Base-by-base conservation (phyloP, 2,113 vertebrate genomes). In the Phyllostomus hastatus region DNA sequence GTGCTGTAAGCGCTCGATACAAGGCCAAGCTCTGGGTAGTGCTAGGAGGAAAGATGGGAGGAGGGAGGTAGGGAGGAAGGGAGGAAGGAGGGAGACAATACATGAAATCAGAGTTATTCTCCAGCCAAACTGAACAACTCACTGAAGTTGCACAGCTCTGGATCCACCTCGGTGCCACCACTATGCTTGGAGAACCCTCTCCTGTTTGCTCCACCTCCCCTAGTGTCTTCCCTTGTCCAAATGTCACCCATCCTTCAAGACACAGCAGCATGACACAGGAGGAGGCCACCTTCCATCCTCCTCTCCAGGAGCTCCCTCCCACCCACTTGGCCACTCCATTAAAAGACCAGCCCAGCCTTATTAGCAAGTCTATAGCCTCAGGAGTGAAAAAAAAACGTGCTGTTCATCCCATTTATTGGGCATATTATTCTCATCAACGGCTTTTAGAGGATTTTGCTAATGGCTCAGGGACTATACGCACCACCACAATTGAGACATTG, bases 361-460 rank as follows among this genome's bases (percentile, higher is more conserved):
- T 94, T 97, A 97, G 96, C 91, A 97, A 98, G 98, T 98, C 97
- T 97, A 98, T 98, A 98, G 97, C 97, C 96, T 98, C 97, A 94
- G 96, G 98, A 79, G 97, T 96, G 98, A 97, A 97, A 97, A 98
- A 98, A 43, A 6, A 43, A 64, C 97, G 98, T 96, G 96, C 96
- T 93, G 43, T 97, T 98, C 92, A 81, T 87, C 96, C 97, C 98
- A 98, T 98, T 99, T 98, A 97, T 97, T 97, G 97, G 93, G 95
- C 89, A 88, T 97, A 98, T 98, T 98, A 97, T 81, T 97, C 97
- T 95, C 94, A 72, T 96, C 97, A 96, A 96, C 90, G 88, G 98
- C 98, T 99, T 99, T 98, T 98, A 98, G 97, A 98, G 97, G 96
- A 82, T 96, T 95, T 98, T 97, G 78, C 98, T 98, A 98, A 98